Base-by-base conservation (phyloP, 2,797 vertebrate genomes). In the Jordanella pulchra region DNA sequence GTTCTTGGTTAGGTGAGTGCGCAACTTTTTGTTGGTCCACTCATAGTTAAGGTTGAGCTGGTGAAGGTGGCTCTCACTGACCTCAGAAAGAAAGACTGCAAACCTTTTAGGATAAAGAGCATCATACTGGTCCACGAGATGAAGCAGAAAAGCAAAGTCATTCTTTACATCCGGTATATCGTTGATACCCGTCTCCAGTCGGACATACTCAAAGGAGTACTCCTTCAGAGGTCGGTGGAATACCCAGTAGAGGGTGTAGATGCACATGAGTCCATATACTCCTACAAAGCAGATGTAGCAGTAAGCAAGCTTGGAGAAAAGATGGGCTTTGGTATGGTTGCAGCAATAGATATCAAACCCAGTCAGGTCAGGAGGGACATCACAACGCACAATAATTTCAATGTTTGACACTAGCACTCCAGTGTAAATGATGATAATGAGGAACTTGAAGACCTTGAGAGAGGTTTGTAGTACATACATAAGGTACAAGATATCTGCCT, bases 141-240 rank as follows among this genome's bases (percentile, higher is more conserved):
- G 96, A 55, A 98, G 84, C 60, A 98, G 95, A 91, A 98, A 98
- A 0, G 97, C 97, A 67, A 98, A 97, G 82, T 97, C 97, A 0
- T 97, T 97, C 71, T 94, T 96, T 21, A 97, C 95, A 0, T 98
- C 97, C 0, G 97, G 97, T 65, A 98, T 97, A 89, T 97, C 97
- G 0, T 93, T 93, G 69, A 97, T 96, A 47, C 96, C 96, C 0
- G 95, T 97, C 86, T 97, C 97, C 69, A 97, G 90, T 3, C 96
- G 89, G 30, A 96, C 95, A 0, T 94, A 93, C 11, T 95, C 94
- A 66, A 97, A 98, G 17, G 95, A 97, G 63, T 97, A 97, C 63
- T 94, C 93, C 78, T 96, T 97, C 15, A 97, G 92, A 0, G 97
- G 94, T 15, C 96, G 93, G 64, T 96, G 95, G 77, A 97, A 97